phyloP scores from a whole-genome alignment of 23 tunicate species.

The Ciona savignyi region DNA sequence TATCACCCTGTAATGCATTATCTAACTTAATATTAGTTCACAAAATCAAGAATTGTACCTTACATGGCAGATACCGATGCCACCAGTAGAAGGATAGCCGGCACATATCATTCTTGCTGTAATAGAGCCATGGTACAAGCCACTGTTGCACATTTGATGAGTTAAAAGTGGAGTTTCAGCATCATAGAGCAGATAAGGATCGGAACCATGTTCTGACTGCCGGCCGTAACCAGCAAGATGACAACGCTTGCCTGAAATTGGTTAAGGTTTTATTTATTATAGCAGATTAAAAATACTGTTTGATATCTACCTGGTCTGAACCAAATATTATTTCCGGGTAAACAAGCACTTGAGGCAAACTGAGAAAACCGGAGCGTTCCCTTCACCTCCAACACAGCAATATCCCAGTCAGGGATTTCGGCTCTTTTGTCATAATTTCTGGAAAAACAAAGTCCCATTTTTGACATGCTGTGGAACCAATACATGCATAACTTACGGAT shows the following conservation, averaged over 20 bases:
- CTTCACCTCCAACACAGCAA: constrained; percentile 68
- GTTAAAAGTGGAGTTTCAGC: constrained; percentile 55
- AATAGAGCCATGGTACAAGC: constrained; percentile 23
- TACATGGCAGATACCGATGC: constrained; percentile 78
- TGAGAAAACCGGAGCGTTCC: constrained; percentile 33
- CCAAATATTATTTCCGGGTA: constrained; percentile 48
- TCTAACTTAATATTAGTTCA: background rate
- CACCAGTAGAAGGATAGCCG: constrained; percentile 67
- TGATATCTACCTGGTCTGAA: constrained; percentile 34
- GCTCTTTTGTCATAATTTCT: constrained; percentile 42
- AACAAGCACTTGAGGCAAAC: constrained; percentile 55
- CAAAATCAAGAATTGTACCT: no score
- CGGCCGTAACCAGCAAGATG: constrained; percentile 62
- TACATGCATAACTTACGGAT: constrained; percentile 59
- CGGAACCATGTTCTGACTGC: constrained; percentile 10
- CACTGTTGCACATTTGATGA: constrained; percentile 27
- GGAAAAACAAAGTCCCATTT: no score
- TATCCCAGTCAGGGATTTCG: constrained; percentile 81
- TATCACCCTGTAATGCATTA: constrained; percentile 61
- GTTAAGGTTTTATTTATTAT: background rate
- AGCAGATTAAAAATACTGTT: constrained; percentile 11
- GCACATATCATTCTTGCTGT: constrained; percentile 79
- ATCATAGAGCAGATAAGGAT: constrained; percentile 20
- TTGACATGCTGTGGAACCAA: no score
- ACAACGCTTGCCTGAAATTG: constrained; percentile 38